Evolutionary conservation across 2,797 vertebrate genomes (phyloP).

Genomic region (Acanthurus leucopareius): DNA sequence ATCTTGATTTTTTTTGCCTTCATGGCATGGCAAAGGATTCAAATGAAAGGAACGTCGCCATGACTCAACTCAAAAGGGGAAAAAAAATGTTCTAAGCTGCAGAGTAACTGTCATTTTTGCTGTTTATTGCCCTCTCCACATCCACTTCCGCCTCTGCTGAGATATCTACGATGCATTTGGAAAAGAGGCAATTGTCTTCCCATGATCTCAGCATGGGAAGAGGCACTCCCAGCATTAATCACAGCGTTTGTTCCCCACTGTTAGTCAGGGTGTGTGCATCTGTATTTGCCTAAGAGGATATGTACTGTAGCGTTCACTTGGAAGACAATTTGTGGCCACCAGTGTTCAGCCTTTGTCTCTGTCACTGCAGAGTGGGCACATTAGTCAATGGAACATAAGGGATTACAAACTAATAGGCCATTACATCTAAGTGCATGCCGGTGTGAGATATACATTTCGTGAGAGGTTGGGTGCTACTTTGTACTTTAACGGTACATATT

Average conservation of each 20-base stretch:
- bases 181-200: slow-evolving; percentile 17
- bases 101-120: background rate
- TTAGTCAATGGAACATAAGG: slow-evolving; percentile 27
- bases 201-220: slow-evolving; percentile 37
- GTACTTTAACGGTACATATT: slow-evolving; percentile 34
- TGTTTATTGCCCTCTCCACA: slow-evolving; percentile 1
- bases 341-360: slow-evolving; percentile 37
- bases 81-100: background rate
- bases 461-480: slow-evolving; percentile 18
- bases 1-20: background rate
- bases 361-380: slow-evolving; percentile 28
- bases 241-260: slow-evolving; percentile 36
- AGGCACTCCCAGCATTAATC: slow-evolving; percentile 55
- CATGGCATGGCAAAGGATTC: too few species aligned
- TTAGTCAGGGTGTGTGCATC: slow-evolving; percentile 25
- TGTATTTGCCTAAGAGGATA: slow-evolving; percentile 57
- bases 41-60: background rate
- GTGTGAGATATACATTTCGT: slow-evolving; percentile 27
- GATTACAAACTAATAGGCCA: slow-evolving; percentile 36
- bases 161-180: background rate
- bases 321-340: slow-evolving; percentile 34
- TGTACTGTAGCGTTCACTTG: slow-evolving; percentile 44
- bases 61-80: background rate
- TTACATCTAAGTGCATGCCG: slow-evolving; percentile 8
- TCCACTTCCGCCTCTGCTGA: background rate